A percentile compares a stretch with the other conserved stretches of the same genome.
Conservation (phyloP, 1,140 invertebrate genomes). For the Hesperophylax magnus region DNA sequence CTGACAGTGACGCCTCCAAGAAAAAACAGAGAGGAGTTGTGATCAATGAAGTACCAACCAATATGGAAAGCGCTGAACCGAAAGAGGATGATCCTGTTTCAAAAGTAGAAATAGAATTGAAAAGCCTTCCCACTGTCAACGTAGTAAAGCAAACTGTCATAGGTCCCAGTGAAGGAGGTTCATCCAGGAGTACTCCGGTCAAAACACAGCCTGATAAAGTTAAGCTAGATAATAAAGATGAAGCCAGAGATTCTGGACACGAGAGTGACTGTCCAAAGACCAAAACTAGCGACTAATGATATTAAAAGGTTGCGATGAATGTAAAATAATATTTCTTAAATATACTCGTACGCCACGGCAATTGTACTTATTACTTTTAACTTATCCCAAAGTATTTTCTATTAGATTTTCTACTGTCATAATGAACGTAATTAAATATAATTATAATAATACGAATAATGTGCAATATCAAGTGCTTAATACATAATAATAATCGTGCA, state of each 20-base stretch:
- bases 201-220: conserved; percentile 25
- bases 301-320: background rate
- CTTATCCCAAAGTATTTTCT: background rate
- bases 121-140: conserved; percentile 28
- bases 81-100: background rate
- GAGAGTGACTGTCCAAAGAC: background rate
- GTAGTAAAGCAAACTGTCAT: conserved; percentile 29
- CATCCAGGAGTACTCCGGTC: conserved; percentile 23
- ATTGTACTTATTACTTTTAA: too few relatives aligned
- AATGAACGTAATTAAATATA: background rate
- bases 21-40: background rate
- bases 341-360: background rate
- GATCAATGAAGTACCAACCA: background rate
- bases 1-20: background rate
- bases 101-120: conserved; percentile 34
- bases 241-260: background rate
- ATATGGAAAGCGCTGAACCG: background rate
- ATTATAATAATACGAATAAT: conserved; percentile 4
- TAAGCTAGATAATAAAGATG: conserved; percentile 11
- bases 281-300: conserved; percentile 3
- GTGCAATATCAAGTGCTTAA: conserved; percentile 9
- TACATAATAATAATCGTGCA: background rate
- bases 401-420: too few relatives aligned
- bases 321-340: conserved; percentile 10
- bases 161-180: conserved; percentile 28